phyloP scores from a whole-genome alignment of 2,113 vertebrate genomes.

The Symphodus melops region DNA sequence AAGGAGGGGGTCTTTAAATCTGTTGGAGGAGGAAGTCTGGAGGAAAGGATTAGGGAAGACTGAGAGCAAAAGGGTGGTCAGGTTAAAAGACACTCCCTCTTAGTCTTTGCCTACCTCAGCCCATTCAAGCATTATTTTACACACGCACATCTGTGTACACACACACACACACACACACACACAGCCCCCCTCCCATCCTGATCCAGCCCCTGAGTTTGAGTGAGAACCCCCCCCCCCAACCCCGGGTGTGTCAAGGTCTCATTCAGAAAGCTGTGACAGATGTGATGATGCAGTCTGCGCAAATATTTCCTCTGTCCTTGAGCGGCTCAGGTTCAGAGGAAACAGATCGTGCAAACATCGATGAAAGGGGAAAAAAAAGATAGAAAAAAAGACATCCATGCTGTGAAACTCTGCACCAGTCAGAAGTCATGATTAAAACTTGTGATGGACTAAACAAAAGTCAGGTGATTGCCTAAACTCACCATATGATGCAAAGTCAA shows the following conservation, averaged over 20 bases:
- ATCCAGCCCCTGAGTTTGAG: slow-evolving; percentile 33
- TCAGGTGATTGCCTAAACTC: slow-evolving; percentile 46
- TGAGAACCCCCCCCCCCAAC: slow-evolving; percentile 9
- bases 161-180: slow-evolving; percentile 32
- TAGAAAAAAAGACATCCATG: neutral
- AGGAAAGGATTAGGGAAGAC: slow-evolving; percentile 85
- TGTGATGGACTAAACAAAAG: slow-evolving; percentile 7
- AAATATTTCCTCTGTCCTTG: slow-evolving; percentile 80
- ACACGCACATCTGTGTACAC: too few relatives aligned
- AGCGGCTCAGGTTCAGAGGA: slow-evolving; percentile 72
- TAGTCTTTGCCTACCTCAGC: slow-evolving; percentile 55
- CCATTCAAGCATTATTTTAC: slow-evolving; percentile 45
- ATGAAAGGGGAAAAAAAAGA: neutral
- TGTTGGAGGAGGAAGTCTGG: slow-evolving; percentile 86
- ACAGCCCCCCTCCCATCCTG: slow-evolving; percentile 46
- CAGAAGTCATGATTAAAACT: neutral
- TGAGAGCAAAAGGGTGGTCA: slow-evolving; percentile 51
- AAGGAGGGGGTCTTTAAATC: slow-evolving; percentile 74
- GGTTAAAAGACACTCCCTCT: slow-evolving; percentile 16
- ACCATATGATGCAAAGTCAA: slow-evolving; percentile 85
- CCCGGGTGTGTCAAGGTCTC: slow-evolving; percentile 75
- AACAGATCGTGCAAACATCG: slow-evolving; percentile 56
- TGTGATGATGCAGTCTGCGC: slow-evolving; percentile 67
- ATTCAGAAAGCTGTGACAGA: slow-evolving; percentile 68
- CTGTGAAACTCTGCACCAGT: neutral